Evolutionary conservation across 64 coral and sea anemone species (phyloP).

Genomic region (Pocillopora damicornis): DNA sequence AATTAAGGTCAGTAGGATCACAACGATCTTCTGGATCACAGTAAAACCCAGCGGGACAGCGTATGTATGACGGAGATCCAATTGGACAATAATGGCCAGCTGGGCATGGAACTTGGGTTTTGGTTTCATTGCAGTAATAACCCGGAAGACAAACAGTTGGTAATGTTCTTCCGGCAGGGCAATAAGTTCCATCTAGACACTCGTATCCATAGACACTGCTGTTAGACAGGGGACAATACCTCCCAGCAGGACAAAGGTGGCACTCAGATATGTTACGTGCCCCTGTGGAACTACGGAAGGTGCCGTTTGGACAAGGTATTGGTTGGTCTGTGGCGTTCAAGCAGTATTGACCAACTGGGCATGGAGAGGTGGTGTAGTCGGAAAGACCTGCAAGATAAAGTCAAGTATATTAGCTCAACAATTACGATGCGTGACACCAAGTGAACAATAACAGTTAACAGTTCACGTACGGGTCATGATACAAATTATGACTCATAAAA

Average conservation of each 20-base stretch:
- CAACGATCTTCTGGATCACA: slow-evolving; percentile 83
- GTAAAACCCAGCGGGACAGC: slow-evolving; percentile 75
- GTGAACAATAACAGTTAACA: too few species aligned
- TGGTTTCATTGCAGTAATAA: slow-evolving; percentile 81
- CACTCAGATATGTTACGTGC: slow-evolving; percentile 75
- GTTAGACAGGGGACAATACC: slow-evolving; percentile 67
- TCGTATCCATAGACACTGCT: slow-evolving; percentile 70
- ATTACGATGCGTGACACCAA: too few species aligned
- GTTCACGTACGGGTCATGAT: too few species aligned
- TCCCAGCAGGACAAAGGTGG: slow-evolving; percentile 71
- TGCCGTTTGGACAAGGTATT: slow-evolving; percentile 85
- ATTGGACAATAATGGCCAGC: slow-evolving; percentile 86
- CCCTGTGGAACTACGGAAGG: slow-evolving; percentile 69
- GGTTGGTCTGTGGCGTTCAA: slow-evolving; percentile 65
- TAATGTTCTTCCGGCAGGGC: slow-evolving; percentile 74
- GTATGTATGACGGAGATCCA: slow-evolving; percentile 60
- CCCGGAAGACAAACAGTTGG: slow-evolving; percentile 79
- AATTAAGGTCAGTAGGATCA: slow-evolving; percentile 40
- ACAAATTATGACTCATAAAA: too few species aligned
- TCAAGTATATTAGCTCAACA: not conserved
- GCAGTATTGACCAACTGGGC: slow-evolving; percentile 87
- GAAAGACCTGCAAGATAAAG: slow-evolving; percentile 47
- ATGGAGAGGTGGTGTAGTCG: slow-evolving; percentile 71
- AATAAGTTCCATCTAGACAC: slow-evolving; percentile 76
- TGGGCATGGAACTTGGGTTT: slow-evolving; percentile 74